Conservation (phyloP, 2,888 invertebrate species). For the Hirudinaria manillensis region DNA sequence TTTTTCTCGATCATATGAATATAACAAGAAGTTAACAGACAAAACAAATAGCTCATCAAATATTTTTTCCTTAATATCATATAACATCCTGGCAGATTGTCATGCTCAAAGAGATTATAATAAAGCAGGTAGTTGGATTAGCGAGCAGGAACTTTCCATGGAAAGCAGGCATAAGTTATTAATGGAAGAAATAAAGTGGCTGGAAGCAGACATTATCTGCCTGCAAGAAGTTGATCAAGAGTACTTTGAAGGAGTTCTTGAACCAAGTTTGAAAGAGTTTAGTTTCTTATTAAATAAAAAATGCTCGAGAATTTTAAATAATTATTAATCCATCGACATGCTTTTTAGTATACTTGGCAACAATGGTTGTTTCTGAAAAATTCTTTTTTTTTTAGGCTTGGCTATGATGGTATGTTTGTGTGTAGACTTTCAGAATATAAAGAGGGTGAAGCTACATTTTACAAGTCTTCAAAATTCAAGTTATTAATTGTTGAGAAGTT, state of each 20-base stretch:
- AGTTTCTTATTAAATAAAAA: slow-evolving; percentile 25
- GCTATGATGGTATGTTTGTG: slow-evolving; percentile 40
- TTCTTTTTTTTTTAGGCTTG: slow-evolving; percentile 33
- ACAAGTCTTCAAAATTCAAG: slow-evolving; percentile 45
- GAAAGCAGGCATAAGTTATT: slow-evolving; percentile 45
- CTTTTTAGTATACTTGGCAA: background rate
- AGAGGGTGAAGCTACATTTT: slow-evolving; percentile 53
- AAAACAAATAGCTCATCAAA: background rate
- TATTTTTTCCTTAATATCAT: slow-evolving; percentile 47
- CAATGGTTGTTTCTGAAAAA: background rate
- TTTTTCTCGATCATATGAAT: background rate
- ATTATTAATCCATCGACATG: too few species aligned
- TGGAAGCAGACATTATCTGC: slow-evolving; percentile 52
- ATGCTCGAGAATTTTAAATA: too few species aligned
- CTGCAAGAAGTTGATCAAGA: slow-evolving; percentile 50
- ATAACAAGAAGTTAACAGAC: slow-evolving; percentile 33
- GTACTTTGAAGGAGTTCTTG: slow-evolving; percentile 43
- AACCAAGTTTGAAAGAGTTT: slow-evolving; percentile 45
- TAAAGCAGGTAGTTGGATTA: slow-evolving; percentile 41
- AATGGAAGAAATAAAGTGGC: slow-evolving; percentile 46
- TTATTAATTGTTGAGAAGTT: slow-evolving; percentile 31
- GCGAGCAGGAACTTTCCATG: slow-evolving; percentile 42
- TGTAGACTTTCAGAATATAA: slow-evolving; percentile 40
- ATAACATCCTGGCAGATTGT: slow-evolving; percentile 52
- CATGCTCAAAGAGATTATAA: slow-evolving; percentile 42